Base-by-base conservation (phyloP, 2,113 vertebrate genomes). In the Arothron firmamentum region DNA sequence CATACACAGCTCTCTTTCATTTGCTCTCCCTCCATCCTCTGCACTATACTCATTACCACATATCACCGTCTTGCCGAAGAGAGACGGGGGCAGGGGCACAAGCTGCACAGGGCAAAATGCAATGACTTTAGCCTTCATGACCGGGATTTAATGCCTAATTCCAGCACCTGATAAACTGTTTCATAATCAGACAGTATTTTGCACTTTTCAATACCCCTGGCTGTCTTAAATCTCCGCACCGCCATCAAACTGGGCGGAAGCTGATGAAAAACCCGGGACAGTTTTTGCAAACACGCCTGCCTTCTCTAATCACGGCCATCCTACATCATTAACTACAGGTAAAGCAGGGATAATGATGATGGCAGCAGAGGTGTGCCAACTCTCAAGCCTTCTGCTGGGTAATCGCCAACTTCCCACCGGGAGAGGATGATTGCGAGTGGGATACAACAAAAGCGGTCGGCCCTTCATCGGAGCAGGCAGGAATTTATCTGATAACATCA, bases 401-500 rank as follows among this genome's bases (percentile, higher is more conserved):
- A 17, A 59, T 63, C 10, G 43, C 59, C 79, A 77, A 28, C 56
- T 54, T 76, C 70, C 64, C 56, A 65, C 54, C 46, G 61, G 38
- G 49, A 66, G 31, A 46, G 12, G 23, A 67, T 65, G 59, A 71
- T 76, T 75, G 59, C 70, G 59, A 67, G 59, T 60, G 57, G 52
- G 69, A 81, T 34, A 58, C 41, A 72, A 63, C 60, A 70, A 74
- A 82, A 75, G 74, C 53, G 58, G 67, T 65, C 71, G 57, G 51
- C 69, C 51, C 57, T 66, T 75, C 28, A 76, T 53, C 17, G 65
- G 77, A 64, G 78, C 81, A 75, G 54, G 61, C 53, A 59, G 23
- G 18, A 64, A 82, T 85, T 77, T 70, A 83, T 84, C 62, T 80
- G 62, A 59, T 58, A 71, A 78, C 41, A 56, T 58, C 59, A 61